Conservation (phyloP, 1,140 invertebrate species). For the Pseudachorutes palmiensis region DNA sequence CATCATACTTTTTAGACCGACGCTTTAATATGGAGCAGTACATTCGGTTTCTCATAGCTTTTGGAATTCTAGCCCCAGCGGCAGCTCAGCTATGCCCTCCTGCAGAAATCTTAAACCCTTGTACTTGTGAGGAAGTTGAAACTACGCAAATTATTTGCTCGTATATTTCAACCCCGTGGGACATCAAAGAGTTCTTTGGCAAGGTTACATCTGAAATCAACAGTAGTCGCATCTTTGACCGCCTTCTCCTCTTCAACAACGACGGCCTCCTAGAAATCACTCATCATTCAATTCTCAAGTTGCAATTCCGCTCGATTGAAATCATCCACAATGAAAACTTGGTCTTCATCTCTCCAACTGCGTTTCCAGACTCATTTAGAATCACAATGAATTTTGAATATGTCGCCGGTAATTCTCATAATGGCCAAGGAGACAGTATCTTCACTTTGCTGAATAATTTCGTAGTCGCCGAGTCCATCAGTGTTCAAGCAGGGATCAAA, state of each 20-base stretch:
- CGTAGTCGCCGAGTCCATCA: background rate
- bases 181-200: background rate
- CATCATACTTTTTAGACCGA: too few species aligned
- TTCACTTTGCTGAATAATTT: background rate
- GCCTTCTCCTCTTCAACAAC: background rate
- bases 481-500: background rate
- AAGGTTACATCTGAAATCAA: background rate
- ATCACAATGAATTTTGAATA: background rate
- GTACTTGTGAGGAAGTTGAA: background rate
- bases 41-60: too few species aligned
- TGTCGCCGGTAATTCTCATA: background rate
- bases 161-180: background rate
- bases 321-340: background rate
- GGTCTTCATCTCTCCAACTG: background rate
- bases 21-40: too few species aligned
- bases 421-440: background rate
- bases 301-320: background rate
- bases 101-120: background rate
- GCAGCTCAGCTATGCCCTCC: background rate
- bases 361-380: background rate
- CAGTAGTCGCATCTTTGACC: background rate
- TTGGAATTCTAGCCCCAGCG: too few species aligned
- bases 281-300: background rate
- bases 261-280: background rate
- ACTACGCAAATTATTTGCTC: background rate